Evolutionary conservation across 2,113 vertebrate genomes (phyloP).

Genomic region (Neoarius graeffei): DNA sequence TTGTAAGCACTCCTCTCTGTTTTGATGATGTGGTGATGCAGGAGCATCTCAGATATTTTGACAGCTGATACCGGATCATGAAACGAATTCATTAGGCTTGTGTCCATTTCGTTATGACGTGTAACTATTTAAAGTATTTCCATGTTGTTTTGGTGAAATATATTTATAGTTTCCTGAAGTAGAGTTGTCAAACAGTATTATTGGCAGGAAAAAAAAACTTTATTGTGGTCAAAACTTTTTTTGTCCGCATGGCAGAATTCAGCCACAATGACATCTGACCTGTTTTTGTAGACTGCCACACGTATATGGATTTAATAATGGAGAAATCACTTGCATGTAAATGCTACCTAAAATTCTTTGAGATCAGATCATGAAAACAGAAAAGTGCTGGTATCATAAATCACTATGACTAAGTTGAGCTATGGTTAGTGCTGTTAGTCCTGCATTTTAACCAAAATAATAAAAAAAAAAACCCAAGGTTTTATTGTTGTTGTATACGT

Average conservation of each 20-base stretch:
- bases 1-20: not conserved
- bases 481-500: not conserved
- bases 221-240: not conserved
- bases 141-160: not conserved
- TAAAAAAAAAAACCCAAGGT: not conserved
- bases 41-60: not conserved
- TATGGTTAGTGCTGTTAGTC: not conserved
- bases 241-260: not conserved
- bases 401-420: not conserved
- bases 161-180: not conserved
- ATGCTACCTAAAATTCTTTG: not conserved
- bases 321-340: not conserved
- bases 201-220: not conserved
- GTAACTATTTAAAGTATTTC: not conserved
- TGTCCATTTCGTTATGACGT: not conserved
- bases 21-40: not conserved
- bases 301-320: not conserved
- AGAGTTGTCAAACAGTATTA: not conserved
- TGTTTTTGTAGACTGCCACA: not conserved
- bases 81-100: not conserved
- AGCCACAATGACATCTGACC: not conserved
- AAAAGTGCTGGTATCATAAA: not conserved
- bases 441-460: not conserved
- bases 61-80: not conserved
- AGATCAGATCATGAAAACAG: not conserved